These are phyloP conservation scores for Rostratula benghalensis DNA, from an alignment of 2,113 vertebrate genomes.

Conservation along the genomic window DNA sequence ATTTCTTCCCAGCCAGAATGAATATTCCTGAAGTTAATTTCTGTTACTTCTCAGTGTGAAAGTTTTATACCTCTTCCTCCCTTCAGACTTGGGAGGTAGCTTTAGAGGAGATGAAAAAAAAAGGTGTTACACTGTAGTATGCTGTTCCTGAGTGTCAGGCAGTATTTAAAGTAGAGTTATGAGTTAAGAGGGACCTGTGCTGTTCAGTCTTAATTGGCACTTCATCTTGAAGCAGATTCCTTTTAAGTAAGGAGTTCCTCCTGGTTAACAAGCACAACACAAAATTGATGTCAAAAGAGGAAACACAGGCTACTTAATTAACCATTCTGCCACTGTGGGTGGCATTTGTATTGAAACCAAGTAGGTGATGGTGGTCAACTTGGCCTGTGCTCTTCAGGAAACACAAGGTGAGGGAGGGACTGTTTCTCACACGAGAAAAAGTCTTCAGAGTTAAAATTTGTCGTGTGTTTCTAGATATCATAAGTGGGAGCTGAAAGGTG, in stretches of 20 bases:
- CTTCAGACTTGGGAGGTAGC: neutral
- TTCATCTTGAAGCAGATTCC: neutral
- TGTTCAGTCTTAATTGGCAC: neutral
- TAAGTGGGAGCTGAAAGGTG: neutral
- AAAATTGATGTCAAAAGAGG: neutral
- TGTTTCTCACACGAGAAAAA: neutral
- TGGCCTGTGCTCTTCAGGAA: neutral
- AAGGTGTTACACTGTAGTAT: neutral
- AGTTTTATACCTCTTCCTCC: neutral
- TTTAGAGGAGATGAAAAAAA: neutral
- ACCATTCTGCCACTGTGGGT: fast-evolving
- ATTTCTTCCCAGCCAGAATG: neutral
- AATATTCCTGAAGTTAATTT: neutral
- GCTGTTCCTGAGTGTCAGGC: neutral
- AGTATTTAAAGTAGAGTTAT: neutral
- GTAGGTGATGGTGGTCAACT: too few relatives aligned
- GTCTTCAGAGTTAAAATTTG: neutral
- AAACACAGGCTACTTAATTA: too few relatives aligned
- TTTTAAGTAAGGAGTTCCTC: neutral
- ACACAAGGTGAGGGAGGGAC: neutral
- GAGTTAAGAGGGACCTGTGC: neutral
- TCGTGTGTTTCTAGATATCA: fast-evolving
- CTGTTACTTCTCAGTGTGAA: neutral
- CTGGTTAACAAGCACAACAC: neutral
- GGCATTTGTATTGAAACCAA: neutral